A percentile compares a stretch with the other conserved stretches of the same genome.
These are phyloP conservation scores for Terrapene triunguis DNA, from an alignment of 2,113 vertebrate genomes.

Conservation along the genomic window DNA sequence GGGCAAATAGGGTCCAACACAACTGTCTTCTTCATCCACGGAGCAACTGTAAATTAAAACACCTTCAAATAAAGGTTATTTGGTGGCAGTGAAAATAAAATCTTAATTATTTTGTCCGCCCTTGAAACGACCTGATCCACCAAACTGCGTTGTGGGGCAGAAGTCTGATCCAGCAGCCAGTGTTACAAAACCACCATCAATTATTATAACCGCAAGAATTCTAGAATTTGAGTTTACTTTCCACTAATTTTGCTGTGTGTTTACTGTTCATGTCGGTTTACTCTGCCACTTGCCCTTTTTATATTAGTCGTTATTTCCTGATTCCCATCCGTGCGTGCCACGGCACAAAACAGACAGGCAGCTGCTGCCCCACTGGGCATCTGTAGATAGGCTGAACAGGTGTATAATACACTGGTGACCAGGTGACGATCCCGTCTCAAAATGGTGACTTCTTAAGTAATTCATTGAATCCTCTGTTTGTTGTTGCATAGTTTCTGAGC, in stretches of 20 bases:
- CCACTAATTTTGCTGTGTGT: accelerated
- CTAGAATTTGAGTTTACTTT: not conserved
- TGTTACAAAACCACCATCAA: not conserved
- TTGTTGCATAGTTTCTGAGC: not conserved
- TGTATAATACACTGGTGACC: not conserved
- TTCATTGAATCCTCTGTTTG: not conserved
- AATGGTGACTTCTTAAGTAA: not conserved
- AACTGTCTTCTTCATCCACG: not conserved
- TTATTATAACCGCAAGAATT: not conserved
- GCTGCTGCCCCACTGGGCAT: not conserved
- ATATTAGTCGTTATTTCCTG: not conserved
- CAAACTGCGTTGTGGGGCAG: not conserved
- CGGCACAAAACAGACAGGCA: not conserved
- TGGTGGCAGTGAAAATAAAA: accelerated
- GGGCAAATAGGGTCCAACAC: not conserved
- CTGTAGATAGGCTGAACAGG: constrained; percentile 13
- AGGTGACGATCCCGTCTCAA: constrained; percentile 7
- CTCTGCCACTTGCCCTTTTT: not conserved
- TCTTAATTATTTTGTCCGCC: not conserved
- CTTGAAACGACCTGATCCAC: not conserved
- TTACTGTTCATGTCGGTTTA: not conserved
- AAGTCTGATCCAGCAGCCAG: not conserved
- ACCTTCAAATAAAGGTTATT: not conserved
- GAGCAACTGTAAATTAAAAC: not conserved
- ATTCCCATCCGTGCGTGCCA: not conserved